phyloP scores from a whole-genome alignment of 2,113 vertebrate genomes.

The Brachyhypopomus occidentalis region DNA sequence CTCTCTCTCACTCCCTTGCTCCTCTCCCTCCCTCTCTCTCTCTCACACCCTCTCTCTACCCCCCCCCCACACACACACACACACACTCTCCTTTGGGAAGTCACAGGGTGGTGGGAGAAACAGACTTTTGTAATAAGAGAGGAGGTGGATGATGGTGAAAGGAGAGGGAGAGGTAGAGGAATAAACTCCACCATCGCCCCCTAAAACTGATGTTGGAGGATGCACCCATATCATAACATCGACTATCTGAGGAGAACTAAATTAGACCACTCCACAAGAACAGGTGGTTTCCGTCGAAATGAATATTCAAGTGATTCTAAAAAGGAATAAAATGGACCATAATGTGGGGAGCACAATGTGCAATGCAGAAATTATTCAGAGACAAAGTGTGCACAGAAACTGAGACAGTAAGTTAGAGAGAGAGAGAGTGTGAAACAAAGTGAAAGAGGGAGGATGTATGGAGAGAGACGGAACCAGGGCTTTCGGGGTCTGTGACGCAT shows the following conservation, averaged over 20 bases:
- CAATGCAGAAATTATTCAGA: conserved; percentile 17
- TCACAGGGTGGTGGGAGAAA: conserved; percentile 54
- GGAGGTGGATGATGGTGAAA: conserved; percentile 49
- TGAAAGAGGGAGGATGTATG: conserved; percentile 44
- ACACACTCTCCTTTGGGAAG: conserved; percentile 30
- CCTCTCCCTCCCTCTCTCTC: conserved; percentile 55
- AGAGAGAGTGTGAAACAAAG: conserved; percentile 38
- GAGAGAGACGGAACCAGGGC: conserved; percentile 13
- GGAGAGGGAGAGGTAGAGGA: conserved; percentile 39
- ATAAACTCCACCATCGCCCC: not conserved
- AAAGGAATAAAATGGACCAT: not conserved
- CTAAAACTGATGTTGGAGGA: not conserved
- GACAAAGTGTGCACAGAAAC: conserved; percentile 32
- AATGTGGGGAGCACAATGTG: conserved; percentile 24
- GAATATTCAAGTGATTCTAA: not conserved
- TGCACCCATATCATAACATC: not conserved
- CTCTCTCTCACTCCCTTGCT: conserved; percentile 46
- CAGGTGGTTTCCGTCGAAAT: conserved; percentile 36
- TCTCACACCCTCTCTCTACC: conserved; percentile 46
- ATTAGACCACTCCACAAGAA: not conserved
- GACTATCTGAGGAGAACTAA: not conserved
- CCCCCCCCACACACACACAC: conserved; percentile 18
- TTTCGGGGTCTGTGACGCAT: conserved; percentile 60
- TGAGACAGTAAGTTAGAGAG: conserved; percentile 47
- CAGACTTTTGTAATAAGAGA: conserved; percentile 69